Percentiles rank a stretch among this genome's conserved stretches.
phyloP scores from a whole-genome alignment of 2,888 invertebrate species.

The Campopleginae sp. region DNA sequence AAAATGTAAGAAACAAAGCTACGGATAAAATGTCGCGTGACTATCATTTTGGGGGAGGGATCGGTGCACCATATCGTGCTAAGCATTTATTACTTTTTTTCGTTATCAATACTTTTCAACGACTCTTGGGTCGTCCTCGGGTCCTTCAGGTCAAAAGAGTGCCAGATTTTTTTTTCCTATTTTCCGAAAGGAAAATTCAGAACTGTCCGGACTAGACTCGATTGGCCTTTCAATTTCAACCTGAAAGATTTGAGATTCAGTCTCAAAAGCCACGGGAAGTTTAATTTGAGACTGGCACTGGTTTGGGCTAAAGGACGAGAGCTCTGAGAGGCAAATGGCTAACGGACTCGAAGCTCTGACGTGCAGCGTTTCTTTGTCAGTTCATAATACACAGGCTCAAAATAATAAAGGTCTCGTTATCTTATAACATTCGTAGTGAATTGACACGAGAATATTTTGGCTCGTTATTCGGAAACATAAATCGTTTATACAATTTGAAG shows the following conservation, averaged over 20 bases:
- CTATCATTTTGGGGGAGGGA: conserved; percentile 7
- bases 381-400: not conserved
- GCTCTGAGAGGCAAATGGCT: not conserved
- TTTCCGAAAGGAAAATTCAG: not conserved
- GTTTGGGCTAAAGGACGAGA: conserved; percentile 4
- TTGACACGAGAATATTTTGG: conserved; percentile 19
- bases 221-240: not conserved
- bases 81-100: not conserved
- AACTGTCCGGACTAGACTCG: not conserved
- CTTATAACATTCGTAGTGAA: not conserved
- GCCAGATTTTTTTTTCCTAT: not conserved
- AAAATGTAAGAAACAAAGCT: conserved; percentile 57
- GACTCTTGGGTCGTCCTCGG: not conserved
- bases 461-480: conserved; percentile 1
- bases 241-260: conserved; percentile 36
- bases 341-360: not conserved
- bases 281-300: conserved; percentile 40
- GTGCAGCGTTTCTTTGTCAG: not conserved
- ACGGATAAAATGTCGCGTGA: conserved; percentile 28
- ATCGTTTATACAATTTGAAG: not conserved
- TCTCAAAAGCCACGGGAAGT: conserved; percentile 46
- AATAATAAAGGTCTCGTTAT: not conserved
- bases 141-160: not conserved
- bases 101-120: conserved; percentile 3
- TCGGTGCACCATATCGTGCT: conserved; percentile 18